These are phyloP conservation scores for Myzus persicae DNA, from an alignment of 1,140 invertebrate species.

Conservation along the genomic window DNA sequence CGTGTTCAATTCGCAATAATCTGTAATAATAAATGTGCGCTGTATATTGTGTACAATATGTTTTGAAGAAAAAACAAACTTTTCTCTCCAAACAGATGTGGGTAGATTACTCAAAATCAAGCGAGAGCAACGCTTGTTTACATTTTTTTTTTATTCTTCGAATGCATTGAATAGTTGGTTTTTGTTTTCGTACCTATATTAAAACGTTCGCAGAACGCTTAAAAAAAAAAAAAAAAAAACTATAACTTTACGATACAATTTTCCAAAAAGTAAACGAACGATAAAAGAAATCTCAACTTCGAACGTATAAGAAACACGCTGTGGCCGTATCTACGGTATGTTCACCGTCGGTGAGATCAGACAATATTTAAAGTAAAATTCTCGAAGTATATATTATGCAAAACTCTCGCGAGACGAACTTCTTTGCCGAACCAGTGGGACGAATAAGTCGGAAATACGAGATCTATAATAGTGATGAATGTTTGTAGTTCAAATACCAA, in stretches of 20 bases:
- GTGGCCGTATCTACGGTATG: neutral
- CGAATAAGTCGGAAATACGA: neutral
- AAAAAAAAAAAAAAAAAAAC: neutral
- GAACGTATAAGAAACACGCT: neutral
- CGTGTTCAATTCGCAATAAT: neutral
- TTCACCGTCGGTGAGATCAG: neutral
- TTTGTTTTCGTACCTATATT: neutral
- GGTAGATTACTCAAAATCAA: neutral
- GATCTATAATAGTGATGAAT: neutral
- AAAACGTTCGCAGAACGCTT: neutral
- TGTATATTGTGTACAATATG: neutral
- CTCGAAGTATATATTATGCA: neutral
- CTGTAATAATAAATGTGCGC: too few relatives aligned
- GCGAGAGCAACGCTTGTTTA: neutral
- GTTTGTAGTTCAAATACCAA: neutral
- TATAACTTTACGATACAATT: neutral
- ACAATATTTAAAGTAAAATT: conserved; percentile 12
- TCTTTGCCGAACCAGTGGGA: neutral
- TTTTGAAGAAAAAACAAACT: neutral
- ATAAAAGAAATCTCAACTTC: neutral
- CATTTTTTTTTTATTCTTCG: neutral
- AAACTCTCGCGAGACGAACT: neutral
- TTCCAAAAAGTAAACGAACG: neutral
- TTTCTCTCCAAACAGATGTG: neutral
- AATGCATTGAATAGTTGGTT: neutral